Evolutionary conservation across 2,797 vertebrate genomes (phyloP), one percentile per base, ranked within the genome.

Genomic region (Phyllotis vaccarum): DNA sequence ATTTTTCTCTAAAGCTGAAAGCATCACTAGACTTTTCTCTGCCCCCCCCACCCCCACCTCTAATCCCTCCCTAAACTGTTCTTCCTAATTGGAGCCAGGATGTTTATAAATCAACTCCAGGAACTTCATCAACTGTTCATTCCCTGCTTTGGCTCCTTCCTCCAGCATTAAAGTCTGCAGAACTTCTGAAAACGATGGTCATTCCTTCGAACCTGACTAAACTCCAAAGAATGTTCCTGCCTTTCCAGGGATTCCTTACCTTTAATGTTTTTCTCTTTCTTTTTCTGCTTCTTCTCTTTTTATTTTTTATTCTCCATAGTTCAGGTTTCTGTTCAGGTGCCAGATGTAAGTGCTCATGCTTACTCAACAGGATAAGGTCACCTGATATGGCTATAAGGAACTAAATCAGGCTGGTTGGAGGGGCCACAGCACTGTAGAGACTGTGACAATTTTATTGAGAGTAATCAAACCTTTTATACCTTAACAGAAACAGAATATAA

Each of bases 381-480:
- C n/a, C 9, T 70, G 68, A 37, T 37, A 11, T 70, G 34, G 3
- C 1, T 0, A 2, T 70, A 19, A 37, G n/a, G n/a, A 70, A 22
- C 37, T 37, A 70, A 70, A 70, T 70, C n/a, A 37, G n/a, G 17
- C 68, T 70, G n/a, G n/a, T 70, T 70, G n/a, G 68, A 70, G n/a
- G n/a, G n/a, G 68, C 0, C n/a, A 10, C 0, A 0, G 68, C 19
- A 19, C 19, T 37, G 37, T n/a, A 22, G 68, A 37, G n/a, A n/a
- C n/a, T 70, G 68, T 70, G n/a, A 70, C 2, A 3, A 37, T 70
- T 37, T 70, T 70, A 37, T 37, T 37, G n/a, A 21, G 68, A 70
- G 17, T 17, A 70, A 10, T 70, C n/a, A 70, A n/a, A 70, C 68
- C 21, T 70, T 37, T 37, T 37, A 70, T 70, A 70, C n/a, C 19